Evolutionary conservation across 2,797 vertebrate genomes (phyloP).

Genomic region (Sus cebifrons): DNA sequence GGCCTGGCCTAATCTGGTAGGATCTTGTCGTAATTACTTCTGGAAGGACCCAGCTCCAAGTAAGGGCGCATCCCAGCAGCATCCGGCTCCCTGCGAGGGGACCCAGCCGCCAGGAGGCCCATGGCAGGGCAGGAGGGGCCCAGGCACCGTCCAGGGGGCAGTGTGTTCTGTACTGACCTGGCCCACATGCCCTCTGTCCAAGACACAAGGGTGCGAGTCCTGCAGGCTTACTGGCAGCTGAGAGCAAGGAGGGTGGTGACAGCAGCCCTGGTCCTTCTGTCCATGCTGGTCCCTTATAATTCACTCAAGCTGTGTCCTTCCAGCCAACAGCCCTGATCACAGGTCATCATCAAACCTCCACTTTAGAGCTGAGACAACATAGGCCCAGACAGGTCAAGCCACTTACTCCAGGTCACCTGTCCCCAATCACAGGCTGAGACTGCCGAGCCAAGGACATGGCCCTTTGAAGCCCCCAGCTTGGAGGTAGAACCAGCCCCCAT

Average conservation of each 20-base stretch:
- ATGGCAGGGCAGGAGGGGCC: rapidly evolving
- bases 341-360: neutral
- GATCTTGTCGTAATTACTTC: neutral
- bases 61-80: neutral
- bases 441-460: neutral
- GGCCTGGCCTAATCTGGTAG: neutral
- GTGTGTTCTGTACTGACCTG: neutral
- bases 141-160: rapidly evolving
- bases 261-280: rapidly evolving
- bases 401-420: rapidly evolving
- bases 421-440: neutral
- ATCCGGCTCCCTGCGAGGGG: neutral
- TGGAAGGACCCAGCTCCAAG: neutral
- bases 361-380: neutral
- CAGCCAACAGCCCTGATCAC: neutral
- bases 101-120: no score
- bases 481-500: neutral
- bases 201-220: neutral
- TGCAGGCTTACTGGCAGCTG: neutral
- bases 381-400: neutral
- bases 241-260: rapidly evolving
- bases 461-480: neutral
- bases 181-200: neutral
- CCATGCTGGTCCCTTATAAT: neutral
- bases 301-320: neutral